Conservation (phyloP, 2,113 vertebrate genomes). For the Parotia lawesii region DNA sequence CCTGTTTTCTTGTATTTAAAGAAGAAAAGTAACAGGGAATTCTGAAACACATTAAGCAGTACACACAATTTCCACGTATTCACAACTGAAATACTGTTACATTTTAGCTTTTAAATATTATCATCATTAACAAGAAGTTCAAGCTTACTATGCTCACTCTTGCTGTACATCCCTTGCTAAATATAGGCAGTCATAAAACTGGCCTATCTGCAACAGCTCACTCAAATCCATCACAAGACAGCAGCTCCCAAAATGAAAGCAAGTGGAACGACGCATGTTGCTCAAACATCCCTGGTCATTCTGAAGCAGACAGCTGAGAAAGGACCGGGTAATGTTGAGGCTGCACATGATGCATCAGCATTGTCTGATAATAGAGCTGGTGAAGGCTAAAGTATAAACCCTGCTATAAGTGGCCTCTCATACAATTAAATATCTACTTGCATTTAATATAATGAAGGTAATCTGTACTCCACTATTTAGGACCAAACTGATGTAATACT, state of each 20-base stretch:
- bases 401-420: not conserved
- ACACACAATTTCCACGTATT: constrained; percentile 75
- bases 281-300: not conserved
- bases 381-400: no score
- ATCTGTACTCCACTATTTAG: not conserved
- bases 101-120: constrained; percentile 74
- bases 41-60: constrained; percentile 76
- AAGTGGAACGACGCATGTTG: not conserved
- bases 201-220: not conserved
- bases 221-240: not conserved
- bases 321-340: not conserved
- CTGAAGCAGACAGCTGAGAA: not conserved
- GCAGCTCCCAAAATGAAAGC: not conserved
- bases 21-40: constrained; percentile 72
- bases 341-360: not conserved
- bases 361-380: not conserved
- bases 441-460: not conserved
- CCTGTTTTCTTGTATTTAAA: constrained; percentile 81
- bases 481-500: not conserved
- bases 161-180: not conserved
- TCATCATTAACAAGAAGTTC: constrained; percentile 36
- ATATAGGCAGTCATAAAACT: not conserved
- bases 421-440: not conserved
- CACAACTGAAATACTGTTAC: constrained; percentile 75
- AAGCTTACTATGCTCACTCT: not conserved